These are phyloP conservation scores for Aptenodytes forsteri DNA, from an alignment of 2,113 vertebrate species.

Conservation along the genomic window DNA sequence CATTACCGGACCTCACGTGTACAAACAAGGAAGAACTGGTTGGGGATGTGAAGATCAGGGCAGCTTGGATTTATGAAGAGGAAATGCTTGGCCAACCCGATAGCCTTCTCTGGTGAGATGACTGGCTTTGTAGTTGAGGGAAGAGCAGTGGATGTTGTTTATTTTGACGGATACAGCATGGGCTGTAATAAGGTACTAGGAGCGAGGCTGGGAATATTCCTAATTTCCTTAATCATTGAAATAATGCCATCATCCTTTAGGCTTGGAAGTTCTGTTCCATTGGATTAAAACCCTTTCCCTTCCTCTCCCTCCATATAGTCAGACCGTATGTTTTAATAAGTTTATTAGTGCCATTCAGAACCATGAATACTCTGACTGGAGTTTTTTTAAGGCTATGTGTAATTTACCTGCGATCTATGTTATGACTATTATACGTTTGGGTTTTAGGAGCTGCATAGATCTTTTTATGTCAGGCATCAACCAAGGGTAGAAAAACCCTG, in stretches of 20 bases:
- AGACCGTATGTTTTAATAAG: neutral
- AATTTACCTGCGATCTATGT: neutral
- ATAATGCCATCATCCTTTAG: neutral
- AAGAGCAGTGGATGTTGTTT: neutral
- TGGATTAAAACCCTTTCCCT: neutral
- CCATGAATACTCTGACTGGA: neutral
- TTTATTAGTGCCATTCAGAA: neutral
- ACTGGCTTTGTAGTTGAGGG: neutral
- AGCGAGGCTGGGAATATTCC: neutral
- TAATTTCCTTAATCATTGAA: neutral
- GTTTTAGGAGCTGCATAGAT: neutral
- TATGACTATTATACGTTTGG: neutral
- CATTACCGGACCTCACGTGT: rapidly evolving
- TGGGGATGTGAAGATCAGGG: neutral
- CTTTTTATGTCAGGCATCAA: neutral
- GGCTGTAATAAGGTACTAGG: neutral
- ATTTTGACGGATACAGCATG: neutral
- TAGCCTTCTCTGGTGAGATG: neutral
- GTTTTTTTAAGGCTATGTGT: neutral
- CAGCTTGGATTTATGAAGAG: neutral
- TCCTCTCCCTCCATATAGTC: neutral
- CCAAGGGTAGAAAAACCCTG: neutral
- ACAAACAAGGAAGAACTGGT: neutral
- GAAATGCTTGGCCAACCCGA: neutral
- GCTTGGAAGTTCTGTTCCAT: neutral